phyloP scores from a whole-genome alignment of 1,140 invertebrate genomes.

The Sinella curviseta region DNA sequence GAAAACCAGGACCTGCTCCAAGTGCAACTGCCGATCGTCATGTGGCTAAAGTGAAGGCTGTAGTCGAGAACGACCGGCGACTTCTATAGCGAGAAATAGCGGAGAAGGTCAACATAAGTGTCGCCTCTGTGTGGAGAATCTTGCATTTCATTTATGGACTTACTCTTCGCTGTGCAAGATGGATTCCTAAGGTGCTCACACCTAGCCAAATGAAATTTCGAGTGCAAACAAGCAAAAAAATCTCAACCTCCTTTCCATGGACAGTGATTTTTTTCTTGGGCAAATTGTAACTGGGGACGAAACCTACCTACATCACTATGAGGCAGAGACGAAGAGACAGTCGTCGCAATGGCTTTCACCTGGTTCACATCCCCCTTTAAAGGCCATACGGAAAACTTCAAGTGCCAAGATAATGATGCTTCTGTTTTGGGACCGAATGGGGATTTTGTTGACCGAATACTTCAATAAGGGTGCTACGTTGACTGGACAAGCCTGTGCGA shows the following conservation, averaged over 20 bases:
- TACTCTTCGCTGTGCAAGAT: constrained; percentile 32
- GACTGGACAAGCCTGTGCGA: constrained; percentile 17
- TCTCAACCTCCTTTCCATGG: constrained; percentile 15
- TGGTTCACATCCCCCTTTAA: constrained; percentile 1
- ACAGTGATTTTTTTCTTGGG: too few relatives aligned
- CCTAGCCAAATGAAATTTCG: constrained; percentile 29
- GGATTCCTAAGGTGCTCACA: too few relatives aligned
- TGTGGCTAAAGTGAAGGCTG: too few relatives aligned
- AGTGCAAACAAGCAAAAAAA: constrained; percentile 18
- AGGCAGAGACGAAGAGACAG: constrained; percentile 40
- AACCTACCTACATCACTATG: too few relatives aligned
- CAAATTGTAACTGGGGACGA: too few relatives aligned
- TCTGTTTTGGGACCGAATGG: constrained; percentile 41
- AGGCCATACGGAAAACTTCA: too few relatives aligned
- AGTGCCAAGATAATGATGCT: constrained; percentile 35
- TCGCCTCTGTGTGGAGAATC: not conserved
- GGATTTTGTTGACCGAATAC: constrained; percentile 14
- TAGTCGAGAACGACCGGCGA: not conserved
- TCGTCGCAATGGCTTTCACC: constrained; percentile 36
- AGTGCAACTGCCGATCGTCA: not conserved
- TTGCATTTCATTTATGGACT: not conserved
- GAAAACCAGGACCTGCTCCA: not conserved
- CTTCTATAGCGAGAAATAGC: not conserved
- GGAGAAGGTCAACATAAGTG: not conserved
- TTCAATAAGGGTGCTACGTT: constrained; percentile 11